Percentiles rank a stretch among this genome's conserved stretches.
Conservation (phyloP, 2,113 vertebrate species). For the Cochlearius cochlearius region DNA sequence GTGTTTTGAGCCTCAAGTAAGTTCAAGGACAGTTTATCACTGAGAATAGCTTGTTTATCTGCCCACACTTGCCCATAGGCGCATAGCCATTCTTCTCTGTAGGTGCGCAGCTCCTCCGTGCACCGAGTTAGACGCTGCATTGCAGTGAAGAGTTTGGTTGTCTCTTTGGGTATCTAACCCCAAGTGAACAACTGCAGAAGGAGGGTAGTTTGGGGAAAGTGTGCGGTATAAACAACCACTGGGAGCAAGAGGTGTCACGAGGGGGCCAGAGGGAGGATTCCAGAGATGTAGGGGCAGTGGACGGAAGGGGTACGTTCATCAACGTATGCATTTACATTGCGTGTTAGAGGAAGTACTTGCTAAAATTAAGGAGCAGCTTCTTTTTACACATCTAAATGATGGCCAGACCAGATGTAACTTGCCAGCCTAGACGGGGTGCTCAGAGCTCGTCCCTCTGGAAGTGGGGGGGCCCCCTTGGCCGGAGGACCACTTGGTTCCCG, state of each 20-base stretch:
- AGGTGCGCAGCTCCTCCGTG: neutral
- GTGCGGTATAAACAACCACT: neutral
- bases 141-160: neutral
- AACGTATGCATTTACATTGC: rapidly evolving
- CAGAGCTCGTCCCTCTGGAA: neutral
- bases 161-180: neutral
- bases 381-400: neutral
- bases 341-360: neutral
- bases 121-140: neutral
- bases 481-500: neutral
- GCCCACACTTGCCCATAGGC: neutral
- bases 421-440: neutral
- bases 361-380: neutral
- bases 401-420: neutral
- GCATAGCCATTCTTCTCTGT: neutral
- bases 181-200: neutral
- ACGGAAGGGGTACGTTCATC: neutral
- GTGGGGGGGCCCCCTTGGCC: rapidly evolving
- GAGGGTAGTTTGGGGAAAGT: neutral
- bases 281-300: too few relatives aligned
- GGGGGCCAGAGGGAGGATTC: neutral
- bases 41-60: neutral
- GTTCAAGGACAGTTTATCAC: neutral
- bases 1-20: neutral
- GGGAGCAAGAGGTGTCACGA: neutral